Base-by-base conservation (phyloP, 2,797 vertebrate species). In the Xenopus petersii region DNA sequence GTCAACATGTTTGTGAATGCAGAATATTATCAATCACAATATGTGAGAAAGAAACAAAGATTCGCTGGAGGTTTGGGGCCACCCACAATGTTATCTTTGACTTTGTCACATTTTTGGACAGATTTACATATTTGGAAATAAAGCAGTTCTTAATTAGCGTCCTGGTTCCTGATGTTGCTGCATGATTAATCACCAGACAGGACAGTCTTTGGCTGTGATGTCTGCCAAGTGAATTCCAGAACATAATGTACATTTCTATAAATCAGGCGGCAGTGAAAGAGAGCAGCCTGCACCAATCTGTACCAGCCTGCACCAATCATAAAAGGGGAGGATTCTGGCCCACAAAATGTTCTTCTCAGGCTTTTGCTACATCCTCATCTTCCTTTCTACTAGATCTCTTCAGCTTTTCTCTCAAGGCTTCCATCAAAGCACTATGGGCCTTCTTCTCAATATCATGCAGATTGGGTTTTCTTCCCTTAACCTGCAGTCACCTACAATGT, bases 171-270 rank as follows among this genome's bases (percentile, higher is more conserved):
- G 46, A 67, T 51, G 65, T 48, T 67, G 36, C 16, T 9, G 21
- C 13, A 10, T 61, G 72, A 74, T 74, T 67, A 60, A 74, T 61
- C 49, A 55, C 21, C 36, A 30, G 2, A 21, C 17, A 33, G 64
- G 36, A 67, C 51, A 49, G 16, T 59, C 24, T 68, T 67, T 67
- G 55, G 36, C 64, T 55, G 48, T 49, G n/a, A 67, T 48, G n/a
- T 15, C 56, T 71, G 59, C 70, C 70, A 71, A 63, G 51, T 42
- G 30, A 55, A 46, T 5, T 46, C 12, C 30, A 30, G 36, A 71
- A 71, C 56, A 71, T 47, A 71, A 62, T 51, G 58, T 49, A 62
- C 69, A 62, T 71, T 48, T 71, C 56, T 71, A 62, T 71, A 61
- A 62, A 71, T 71, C 69, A 62, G 9, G 21, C n/a, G 6, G 5